phyloP scores from a whole-genome alignment of 2,797 vertebrate genomes.

The Microctenopoma lineatum region DNA sequence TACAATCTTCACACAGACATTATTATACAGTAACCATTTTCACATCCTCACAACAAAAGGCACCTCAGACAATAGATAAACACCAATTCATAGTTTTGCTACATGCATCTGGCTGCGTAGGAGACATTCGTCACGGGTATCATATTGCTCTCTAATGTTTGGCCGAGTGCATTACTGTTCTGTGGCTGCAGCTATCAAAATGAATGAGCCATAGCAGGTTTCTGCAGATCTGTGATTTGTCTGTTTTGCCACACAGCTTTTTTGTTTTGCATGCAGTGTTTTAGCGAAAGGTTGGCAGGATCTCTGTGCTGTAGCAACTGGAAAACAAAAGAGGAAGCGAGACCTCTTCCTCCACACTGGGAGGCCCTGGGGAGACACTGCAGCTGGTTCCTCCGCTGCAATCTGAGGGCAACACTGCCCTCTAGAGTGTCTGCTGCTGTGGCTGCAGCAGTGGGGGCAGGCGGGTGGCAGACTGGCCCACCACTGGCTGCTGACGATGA shows the following conservation, averaged over 20 bases:
- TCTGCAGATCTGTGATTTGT: constrained; percentile 34
- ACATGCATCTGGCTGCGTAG: too few relatives aligned
- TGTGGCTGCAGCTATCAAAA: constrained; percentile 27
- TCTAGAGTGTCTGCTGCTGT: constrained; percentile 69
- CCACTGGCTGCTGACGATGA: constrained; percentile 33
- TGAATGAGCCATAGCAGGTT: constrained; percentile 26
- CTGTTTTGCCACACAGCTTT: constrained; percentile 24
- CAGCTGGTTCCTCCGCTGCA: constrained; percentile 21
- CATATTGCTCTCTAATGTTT: constrained; percentile 22
- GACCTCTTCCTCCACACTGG: constrained; percentile 30
- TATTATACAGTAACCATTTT: not conserved
- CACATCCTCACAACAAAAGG: not conserved
- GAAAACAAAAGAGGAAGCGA: constrained; percentile 65
- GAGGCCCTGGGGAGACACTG: constrained; percentile 37
- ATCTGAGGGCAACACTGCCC: constrained; percentile 68
- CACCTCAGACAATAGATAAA: not conserved
- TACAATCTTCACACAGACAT: too few relatives aligned
- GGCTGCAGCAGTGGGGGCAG: constrained; percentile 30
- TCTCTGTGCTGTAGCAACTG: constrained; percentile 53
- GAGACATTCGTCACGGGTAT: constrained; percentile 26
- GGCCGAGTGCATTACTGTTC: constrained; percentile 20
- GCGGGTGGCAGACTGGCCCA: constrained; percentile 22
- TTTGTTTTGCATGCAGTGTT: constrained; percentile 26
- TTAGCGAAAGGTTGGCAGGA: constrained; percentile 35
- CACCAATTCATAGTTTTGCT: too few relatives aligned